Conservation (phyloP, 2,888 invertebrate species). For the Dolichomitus sp. region DNA sequence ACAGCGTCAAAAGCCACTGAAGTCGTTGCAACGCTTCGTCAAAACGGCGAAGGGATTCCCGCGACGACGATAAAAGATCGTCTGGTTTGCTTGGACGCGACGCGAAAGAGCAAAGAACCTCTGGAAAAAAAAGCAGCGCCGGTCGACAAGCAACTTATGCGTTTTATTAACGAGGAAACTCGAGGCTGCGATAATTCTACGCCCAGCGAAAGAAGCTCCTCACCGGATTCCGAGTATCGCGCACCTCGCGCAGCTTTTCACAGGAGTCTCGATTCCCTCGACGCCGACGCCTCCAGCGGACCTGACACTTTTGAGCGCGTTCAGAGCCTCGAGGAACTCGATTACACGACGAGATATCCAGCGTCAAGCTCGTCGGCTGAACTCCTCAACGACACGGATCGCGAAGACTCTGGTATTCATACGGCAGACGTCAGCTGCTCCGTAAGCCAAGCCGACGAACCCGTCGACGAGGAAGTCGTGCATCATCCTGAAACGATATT, state of each 20-base stretch:
- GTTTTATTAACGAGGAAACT: conserved; percentile 76
- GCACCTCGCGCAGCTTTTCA: conserved; percentile 86
- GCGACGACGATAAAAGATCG: conserved; percentile 84
- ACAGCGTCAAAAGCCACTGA: conserved; percentile 1
- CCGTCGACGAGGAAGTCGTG: conserved; percentile 87
- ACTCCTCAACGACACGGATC: conserved; percentile 90
- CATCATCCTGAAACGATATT: conserved; percentile 73
- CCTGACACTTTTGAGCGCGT: conserved; percentile 89
- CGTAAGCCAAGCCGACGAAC: conserved; percentile 91
- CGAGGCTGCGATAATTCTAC: conserved; percentile 78
- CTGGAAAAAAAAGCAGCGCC: conserved; percentile 71
- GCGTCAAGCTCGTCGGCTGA: conserved; percentile 89
- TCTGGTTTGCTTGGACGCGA: conserved; percentile 87
- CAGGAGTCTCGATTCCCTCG: conserved; percentile 89
- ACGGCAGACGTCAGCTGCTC: conserved; percentile 93
- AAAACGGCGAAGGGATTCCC: conserved; percentile 70
- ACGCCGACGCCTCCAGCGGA: conserved; percentile 87
- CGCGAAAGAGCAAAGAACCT: conserved; percentile 86
- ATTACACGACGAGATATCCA: conserved; percentile 86
- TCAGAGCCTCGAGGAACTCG: conserved; percentile 89
- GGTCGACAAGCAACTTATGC: conserved; percentile 78
- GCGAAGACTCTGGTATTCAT: conserved; percentile 93
- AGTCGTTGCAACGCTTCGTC: conserved; percentile 65
- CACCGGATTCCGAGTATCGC: conserved; percentile 83
- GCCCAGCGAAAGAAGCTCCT: conserved; percentile 83